These are phyloP conservation scores for Seriola quinqueradiata DNA, from an alignment of 2,113 vertebrate species.

Conservation along the genomic window DNA sequence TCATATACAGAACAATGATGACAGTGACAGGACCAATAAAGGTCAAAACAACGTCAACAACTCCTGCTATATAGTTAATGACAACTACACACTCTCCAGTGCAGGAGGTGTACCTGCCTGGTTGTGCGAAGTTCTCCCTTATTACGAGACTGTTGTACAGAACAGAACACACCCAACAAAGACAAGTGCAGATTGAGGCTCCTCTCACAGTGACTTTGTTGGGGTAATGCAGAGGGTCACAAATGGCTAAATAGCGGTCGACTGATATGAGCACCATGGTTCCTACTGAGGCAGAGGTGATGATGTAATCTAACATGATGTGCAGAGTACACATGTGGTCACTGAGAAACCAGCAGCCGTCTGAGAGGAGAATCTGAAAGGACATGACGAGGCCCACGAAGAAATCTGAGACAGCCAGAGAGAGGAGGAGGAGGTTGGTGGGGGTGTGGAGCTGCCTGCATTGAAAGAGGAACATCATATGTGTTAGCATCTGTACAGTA, in stretches of 20 bases:
- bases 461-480: neutral
- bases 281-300: constrained; percentile 15
- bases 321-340: neutral
- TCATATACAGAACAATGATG: constrained; percentile 26
- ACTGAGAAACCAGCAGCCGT: too few species aligned
- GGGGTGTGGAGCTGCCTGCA: constrained; percentile 76
- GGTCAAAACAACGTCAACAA: neutral
- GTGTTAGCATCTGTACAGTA: neutral
- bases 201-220: constrained; percentile 14
- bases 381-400: too few species aligned
- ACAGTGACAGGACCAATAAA: constrained; percentile 30
- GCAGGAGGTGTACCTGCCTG: constrained; percentile 26
- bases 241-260: constrained; percentile 29
- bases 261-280: constrained; percentile 34
- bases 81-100: constrained; percentile 31
- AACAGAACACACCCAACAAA: constrained; percentile 34
- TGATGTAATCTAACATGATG: neutral
- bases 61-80: neutral
- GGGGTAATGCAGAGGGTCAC: constrained; percentile 40
- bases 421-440: too few species aligned
- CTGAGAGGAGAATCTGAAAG: too few species aligned
- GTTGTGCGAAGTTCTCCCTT: neutral
- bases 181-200: neutral
- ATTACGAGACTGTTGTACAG: neutral
- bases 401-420: too few species aligned